A percentile compares a stretch with the other conserved stretches of the same genome.
Evolutionary conservation across 2,888 invertebrate genomes (phyloP).

Genomic region (Chaitophorus viminalis): DNA sequence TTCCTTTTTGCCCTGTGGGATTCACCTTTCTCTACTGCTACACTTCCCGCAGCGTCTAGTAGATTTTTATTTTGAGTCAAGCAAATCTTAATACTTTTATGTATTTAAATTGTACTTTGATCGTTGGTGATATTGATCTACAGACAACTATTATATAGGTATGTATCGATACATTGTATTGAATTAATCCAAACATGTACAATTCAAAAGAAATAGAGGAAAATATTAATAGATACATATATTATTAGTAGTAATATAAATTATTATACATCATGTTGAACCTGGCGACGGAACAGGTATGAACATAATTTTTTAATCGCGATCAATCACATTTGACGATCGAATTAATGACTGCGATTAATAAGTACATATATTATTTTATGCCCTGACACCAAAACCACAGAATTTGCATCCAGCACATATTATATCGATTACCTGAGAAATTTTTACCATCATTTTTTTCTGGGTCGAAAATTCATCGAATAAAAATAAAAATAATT

Average conservation of each 20-base stretch:
- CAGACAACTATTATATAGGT: no score
- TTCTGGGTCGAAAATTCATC: no score
- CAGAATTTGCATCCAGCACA: background rate
- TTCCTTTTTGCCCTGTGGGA: background rate
- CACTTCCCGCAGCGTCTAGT: no score
- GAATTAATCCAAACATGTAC: background rate
- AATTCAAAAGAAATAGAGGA: background rate
- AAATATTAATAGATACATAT: no score
- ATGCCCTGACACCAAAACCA: background rate
- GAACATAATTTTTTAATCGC: background rate
- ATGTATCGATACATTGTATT: no score
- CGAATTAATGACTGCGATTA: no score
- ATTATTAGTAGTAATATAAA: no score
- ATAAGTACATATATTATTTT: no score
- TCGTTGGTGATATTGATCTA: background rate
- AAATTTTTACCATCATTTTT: no score
- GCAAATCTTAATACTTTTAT: background rate
- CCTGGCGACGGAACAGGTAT: background rate
- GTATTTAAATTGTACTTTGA: conserved; percentile 4
- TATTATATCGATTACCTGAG: background rate
- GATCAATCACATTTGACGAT: background rate
- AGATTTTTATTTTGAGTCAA: background rate
- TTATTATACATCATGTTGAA: background rate
- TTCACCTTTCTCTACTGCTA: no score
- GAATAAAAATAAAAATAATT: background rate